Evolutionary conservation across 2,113 vertebrate genomes (phyloP).

Genomic region (Lynx canadensis): DNA sequence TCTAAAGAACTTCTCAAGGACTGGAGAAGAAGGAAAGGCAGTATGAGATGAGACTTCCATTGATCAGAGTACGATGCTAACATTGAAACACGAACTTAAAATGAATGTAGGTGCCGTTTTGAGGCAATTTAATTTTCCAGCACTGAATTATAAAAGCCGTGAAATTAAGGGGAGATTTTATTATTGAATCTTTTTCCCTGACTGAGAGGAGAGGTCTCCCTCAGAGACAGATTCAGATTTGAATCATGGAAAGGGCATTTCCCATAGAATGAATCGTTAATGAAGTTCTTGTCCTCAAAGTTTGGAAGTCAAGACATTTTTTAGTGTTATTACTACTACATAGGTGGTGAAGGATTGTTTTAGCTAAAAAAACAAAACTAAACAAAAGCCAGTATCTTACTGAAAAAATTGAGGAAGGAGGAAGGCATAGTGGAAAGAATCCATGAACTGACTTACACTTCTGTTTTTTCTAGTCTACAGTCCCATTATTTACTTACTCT

Average conservation of each 20-base stretch:
- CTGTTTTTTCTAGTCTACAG: neutral
- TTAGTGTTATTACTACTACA: neutral
- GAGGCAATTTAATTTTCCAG: neutral
- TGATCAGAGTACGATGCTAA: neutral
- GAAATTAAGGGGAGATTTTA: neutral
- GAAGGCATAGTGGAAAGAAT: neutral
- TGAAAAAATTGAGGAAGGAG: neutral
- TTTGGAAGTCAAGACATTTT: neutral
- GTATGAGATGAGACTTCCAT: neutral
- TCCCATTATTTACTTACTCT: neutral
- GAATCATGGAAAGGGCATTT: neutral
- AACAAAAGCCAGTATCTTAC: neutral
- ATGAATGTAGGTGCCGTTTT: neutral
- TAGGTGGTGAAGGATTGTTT: neutral
- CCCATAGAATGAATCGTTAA: neutral
- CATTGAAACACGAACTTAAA: neutral
- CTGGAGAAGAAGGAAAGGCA: neutral
- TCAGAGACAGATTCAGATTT: neutral
- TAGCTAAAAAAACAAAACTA: neutral
- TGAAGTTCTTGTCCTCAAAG: neutral
- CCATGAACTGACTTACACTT: neutral
- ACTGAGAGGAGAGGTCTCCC: neutral
- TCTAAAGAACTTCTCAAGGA: neutral
- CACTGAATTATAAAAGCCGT: neutral
- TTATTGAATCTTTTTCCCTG: neutral